Evolutionary conservation across 1,140 invertebrate genomes (phyloP), one percentile per base, ranked within the genome.

Genomic region (Macrotrachela quadricornifera): DNA sequence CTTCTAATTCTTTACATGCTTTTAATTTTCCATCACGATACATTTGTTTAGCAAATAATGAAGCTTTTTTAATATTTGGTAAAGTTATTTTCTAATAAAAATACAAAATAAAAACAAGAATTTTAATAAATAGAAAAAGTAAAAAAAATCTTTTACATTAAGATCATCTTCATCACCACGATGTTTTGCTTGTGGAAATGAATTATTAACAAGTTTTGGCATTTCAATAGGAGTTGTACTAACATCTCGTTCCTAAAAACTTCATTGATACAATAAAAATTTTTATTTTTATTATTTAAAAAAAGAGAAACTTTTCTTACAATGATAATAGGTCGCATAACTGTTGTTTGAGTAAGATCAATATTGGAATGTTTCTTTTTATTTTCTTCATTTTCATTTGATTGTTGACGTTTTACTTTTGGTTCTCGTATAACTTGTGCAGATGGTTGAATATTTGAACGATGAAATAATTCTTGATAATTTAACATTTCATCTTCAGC

Each of bases 401-500:
- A 10, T 46, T 44, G 38, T 15, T 42, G 16, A 42, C 40, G 37
- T 40, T 49, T 36, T 17, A 48, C 37, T 61, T 41, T 56, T 44
- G 41, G 6, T 16, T 41, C 21, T 16, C 38, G 43, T 6, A 64
- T 55, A 37, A 60, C 42, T 47, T 42, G 58, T 10, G 57, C 59
- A 30, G 62, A 55, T 17, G 62, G 58, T 30, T 46, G 39, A 10
- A 60, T 57, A 42, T 57, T 54, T 11, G 49, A 49, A 9, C 57
- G 46, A 15, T 65, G 54, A 57, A 69, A 71, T 52, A 67, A 61
- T 51, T 64, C 48, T 51, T 71, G 69, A 52, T 66, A 63, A 51
- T 59, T 57, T n/a, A 69, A 56, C 30, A 71, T 57, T 54, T 71
- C 69, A 40, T 69, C 66, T 48, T 70, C 67, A 44, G 60, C 58